phyloP scores from a whole-genome alignment of 2,797 vertebrate genomes.

The Macropodus opercularis region DNA sequence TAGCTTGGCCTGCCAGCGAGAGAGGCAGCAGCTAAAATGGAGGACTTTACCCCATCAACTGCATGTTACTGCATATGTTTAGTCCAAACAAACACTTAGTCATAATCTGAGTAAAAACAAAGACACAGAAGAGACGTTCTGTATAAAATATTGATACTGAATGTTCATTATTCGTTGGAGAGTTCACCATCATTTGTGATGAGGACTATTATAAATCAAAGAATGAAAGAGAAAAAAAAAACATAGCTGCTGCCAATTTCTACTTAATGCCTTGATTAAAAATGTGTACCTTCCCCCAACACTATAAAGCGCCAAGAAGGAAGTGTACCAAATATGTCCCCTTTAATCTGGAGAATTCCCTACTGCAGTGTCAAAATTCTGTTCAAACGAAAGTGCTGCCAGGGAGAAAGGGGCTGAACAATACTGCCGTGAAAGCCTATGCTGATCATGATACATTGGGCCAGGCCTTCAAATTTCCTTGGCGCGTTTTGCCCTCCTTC shows the following conservation, averaged over 20 bases:
- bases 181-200: neutral
- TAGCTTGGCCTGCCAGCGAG: too few relatives aligned
- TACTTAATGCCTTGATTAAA: constrained; percentile 62
- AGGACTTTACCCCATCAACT: too few relatives aligned
- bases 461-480: constrained; percentile 70
- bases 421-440: constrained; percentile 78
- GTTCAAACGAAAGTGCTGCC: constrained; percentile 77
- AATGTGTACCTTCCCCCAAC: constrained; percentile 57
- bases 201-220: constrained; percentile 23
- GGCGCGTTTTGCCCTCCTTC: constrained; percentile 59
- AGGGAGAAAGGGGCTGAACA: constrained; percentile 79
- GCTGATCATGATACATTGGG: constrained; percentile 81
- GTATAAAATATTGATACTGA: neutral
- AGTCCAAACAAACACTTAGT: too few relatives aligned
- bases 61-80: too few relatives aligned
- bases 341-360: constrained; percentile 83
- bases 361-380: constrained; percentile 81
- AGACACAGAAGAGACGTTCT: neutral
- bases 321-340: constrained; percentile 79
- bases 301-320: constrained; percentile 72
- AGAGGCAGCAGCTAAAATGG: too few relatives aligned
- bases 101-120: neutral
- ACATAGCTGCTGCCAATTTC: constrained; percentile 8
- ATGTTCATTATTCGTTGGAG: neutral
- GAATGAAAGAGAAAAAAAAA: constrained; percentile 31